phyloP scores from a whole-genome alignment of 2,113 vertebrate species.

The Zingel zingel region DNA sequence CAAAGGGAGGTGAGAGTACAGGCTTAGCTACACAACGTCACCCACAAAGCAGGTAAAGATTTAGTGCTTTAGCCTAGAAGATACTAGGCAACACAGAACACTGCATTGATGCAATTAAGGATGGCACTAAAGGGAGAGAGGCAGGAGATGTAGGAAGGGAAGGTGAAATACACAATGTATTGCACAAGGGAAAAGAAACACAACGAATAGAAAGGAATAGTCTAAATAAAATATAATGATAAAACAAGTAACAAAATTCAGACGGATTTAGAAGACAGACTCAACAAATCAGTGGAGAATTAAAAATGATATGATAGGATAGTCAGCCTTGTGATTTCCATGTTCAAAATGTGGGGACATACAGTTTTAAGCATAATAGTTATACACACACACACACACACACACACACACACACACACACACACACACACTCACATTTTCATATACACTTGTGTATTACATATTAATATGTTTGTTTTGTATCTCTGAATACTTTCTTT shows the following conservation, averaged over 20 bases:
- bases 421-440: neutral
- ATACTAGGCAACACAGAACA: neutral
- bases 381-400: neutral
- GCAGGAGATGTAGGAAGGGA: neutral
- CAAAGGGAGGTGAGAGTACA: conserved; percentile 1
- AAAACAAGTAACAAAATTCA: neutral
- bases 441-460: neutral
- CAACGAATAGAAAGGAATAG: neutral
- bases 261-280: too few species aligned
- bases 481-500: neutral
- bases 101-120: conserved; percentile 12
- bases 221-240: neutral
- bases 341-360: conserved; percentile 1
- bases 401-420: neutral
- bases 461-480: too few species aligned
- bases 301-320: too few species aligned
- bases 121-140: neutral
- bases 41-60: conserved; percentile 8
- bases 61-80: conserved; percentile 13
- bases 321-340: neutral
- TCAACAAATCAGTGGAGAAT: neutral
- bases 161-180: neutral
- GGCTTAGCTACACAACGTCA: conserved; percentile 1
- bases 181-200: neutral
- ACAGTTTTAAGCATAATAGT: neutral